Conservation (phyloP, 1,140 invertebrate species). For the Hycleus phaleratus region DNA sequence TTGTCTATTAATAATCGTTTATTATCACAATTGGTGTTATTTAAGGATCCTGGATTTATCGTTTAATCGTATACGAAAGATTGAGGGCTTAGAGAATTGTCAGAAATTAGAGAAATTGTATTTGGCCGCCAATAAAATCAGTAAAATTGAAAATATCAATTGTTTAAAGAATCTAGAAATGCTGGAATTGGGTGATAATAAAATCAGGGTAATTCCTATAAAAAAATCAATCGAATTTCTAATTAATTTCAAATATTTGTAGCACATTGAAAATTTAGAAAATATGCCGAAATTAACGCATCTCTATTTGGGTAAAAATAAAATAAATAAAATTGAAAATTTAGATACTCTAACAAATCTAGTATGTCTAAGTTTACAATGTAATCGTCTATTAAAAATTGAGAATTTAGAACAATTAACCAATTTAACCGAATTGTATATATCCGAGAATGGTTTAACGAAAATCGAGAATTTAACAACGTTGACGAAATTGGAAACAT, state of each 20-base stretch:
- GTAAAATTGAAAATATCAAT: conserved; percentile 84
- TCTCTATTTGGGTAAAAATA: conserved; percentile 93
- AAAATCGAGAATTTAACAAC: conserved; percentile 64
- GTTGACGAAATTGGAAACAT: conserved; percentile 67
- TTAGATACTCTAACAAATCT: conserved; percentile 70
- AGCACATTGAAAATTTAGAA: conserved; percentile 80
- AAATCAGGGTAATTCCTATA: conserved; percentile 61
- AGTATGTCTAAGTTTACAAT: conserved; percentile 80
- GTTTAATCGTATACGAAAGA: conserved; percentile 91
- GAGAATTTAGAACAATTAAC: conserved; percentile 72
- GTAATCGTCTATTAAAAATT: conserved; percentile 81
- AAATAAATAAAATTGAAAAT: conserved; percentile 85
- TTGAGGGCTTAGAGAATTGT: conserved; percentile 77
- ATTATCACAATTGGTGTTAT: conserved; percentile 19
- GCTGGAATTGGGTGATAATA: conserved; percentile 93
- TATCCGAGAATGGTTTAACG: conserved; percentile 89
- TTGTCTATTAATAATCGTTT: conserved; percentile 19
- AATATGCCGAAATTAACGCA: conserved; percentile 63
- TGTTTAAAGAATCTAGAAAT: conserved; percentile 72
- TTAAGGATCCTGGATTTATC: conserved; percentile 86
- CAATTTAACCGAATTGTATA: conserved; percentile 81
- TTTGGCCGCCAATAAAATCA: conserved; percentile 89
- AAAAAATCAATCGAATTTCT: neutral
- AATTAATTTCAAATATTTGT: conserved; percentile 29
- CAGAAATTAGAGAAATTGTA: conserved; percentile 80